Evolutionary conservation across 2,113 vertebrate species (phyloP).

Genomic region (Larimichthys crocea): DNA sequence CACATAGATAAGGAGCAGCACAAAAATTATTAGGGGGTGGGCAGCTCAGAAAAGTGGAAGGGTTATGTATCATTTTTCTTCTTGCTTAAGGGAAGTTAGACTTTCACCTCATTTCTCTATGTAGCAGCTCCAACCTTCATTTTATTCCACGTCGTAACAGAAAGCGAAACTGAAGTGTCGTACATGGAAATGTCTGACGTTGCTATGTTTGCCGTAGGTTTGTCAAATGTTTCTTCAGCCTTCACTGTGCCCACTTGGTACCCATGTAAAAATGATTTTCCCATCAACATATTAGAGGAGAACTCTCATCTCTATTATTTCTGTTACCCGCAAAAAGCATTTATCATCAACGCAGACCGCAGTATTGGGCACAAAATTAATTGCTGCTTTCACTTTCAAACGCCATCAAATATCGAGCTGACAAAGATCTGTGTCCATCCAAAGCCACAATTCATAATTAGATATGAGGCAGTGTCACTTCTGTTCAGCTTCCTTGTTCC

Average conservation of each 20-base stretch:
- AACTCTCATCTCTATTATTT: not conserved
- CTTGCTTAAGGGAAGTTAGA: not conserved
- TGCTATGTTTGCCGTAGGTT: not conserved
- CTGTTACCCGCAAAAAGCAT: constrained; percentile 4
- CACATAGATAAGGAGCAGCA: not conserved
- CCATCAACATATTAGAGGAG: too few relatives aligned
- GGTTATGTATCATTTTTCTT: not conserved
- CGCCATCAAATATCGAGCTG: constrained; percentile 44
- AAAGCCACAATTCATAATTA: constrained; percentile 50
- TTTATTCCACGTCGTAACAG: not conserved
- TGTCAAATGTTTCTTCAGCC: not conserved
- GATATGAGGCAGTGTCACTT: constrained; percentile 51
- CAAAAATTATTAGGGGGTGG: not conserved
- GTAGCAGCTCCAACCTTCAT: not conserved
- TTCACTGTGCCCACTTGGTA: not conserved
- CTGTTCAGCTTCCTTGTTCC: constrained; percentile 63
- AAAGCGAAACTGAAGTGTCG: not conserved
- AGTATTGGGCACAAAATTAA: constrained; percentile 28
- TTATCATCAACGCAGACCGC: constrained; percentile 2
- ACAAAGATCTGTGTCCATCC: constrained; percentile 61
- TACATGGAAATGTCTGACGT: not conserved
- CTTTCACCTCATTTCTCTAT: too few relatives aligned
- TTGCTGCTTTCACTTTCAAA: constrained; percentile 52
- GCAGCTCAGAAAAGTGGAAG: not conserved
- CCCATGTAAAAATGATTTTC: not conserved